Evolutionary conservation across 2,797 vertebrate species (phyloP), one percentile per base, ranked within the genome.

Genomic region (Galago senegalensis): DNA sequence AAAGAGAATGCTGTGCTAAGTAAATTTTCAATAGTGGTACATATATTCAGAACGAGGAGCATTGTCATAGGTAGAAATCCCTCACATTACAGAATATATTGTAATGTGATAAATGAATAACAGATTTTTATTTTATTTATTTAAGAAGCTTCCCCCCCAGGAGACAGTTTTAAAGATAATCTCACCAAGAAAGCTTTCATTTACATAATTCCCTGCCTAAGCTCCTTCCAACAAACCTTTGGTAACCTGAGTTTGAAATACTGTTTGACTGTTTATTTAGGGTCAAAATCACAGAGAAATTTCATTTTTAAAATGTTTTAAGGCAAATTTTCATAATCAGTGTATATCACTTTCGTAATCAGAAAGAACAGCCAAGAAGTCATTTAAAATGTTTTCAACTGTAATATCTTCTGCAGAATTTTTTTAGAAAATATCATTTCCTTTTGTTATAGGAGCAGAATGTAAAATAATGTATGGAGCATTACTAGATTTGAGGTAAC

Each of bases 391-490:
- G 27, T 75, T 96, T 88, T 75, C 23, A 92, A 31, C 10, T 56
- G 9, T 53, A 10, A 76, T 79, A 7, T 34, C 13, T 69, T 80
- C 34, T 92, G 23, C 67, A 43, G 12, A 85, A 72, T 53, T 81
- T 95, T 95, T 92, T 56, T 18, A 85, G 13, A 89, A 87, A 95
- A 34, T 69, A 75, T 67, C 61, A 90, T 83, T 93, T 82, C 65
- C 73, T 89, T 93, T 94, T 65, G 5, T 46, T 91, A 13, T 92
- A 81, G 67, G 25, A 82, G 37, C 23, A 21, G 12, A 80, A 53
- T 82, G 16, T 65, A 65, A 81, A 94, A 4, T 83, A 63, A 89
- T 40, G 27, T 81, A 79, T 75, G 82, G 21, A 31, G 60, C 46
- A 63, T 31, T 88, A 95, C 69, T 94, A 11, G 23, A 16, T 90